Conservation (phyloP, 2,888 invertebrate genomes). For the Andrena camellia region DNA sequence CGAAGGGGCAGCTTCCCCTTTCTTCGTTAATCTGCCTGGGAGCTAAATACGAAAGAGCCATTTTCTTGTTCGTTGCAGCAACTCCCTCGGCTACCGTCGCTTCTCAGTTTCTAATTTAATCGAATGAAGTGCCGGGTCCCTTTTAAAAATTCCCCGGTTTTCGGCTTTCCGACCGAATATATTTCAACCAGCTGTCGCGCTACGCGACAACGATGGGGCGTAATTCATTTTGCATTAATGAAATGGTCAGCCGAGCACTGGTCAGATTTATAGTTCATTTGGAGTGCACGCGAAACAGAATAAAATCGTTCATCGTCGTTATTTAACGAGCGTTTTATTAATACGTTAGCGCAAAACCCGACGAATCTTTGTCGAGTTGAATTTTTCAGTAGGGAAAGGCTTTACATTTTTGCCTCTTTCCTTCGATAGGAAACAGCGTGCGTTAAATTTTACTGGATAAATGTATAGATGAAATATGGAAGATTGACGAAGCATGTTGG, state of each 20-base stretch:
- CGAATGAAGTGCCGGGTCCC: neutral
- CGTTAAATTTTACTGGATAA: neutral
- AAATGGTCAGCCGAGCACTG: slow-evolving; percentile 52
- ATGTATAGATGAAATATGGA: no score
- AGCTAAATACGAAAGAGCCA: neutral
- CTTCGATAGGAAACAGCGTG: neutral
- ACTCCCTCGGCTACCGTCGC: neutral
- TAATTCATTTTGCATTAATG: slow-evolving; percentile 69
- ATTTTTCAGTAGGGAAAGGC: neutral
- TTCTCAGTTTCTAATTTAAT: neutral
- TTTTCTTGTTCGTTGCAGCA: neutral
- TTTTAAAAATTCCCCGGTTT: slow-evolving; percentile 9
- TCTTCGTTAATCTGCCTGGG: neutral
- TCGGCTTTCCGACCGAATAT: slow-evolving; percentile 33
- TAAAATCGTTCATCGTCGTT: neutral
- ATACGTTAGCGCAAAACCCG: slow-evolving; percentile 1
- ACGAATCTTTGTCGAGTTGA: neutral
- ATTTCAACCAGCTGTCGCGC: slow-evolving; percentile 44
- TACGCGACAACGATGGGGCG: slow-evolving; percentile 29
- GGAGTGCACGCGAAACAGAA: neutral
- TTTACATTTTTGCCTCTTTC: neutral
- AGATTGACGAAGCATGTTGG: neutral
- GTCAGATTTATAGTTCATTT: slow-evolving; percentile 63
- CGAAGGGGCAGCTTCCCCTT: neutral
- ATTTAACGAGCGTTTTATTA: slow-evolving; percentile 41